These are phyloP conservation scores for Oceanodroma leucorhoa DNA, from an alignment of 2,797 vertebrate genomes.

Conservation along the genomic window DNA sequence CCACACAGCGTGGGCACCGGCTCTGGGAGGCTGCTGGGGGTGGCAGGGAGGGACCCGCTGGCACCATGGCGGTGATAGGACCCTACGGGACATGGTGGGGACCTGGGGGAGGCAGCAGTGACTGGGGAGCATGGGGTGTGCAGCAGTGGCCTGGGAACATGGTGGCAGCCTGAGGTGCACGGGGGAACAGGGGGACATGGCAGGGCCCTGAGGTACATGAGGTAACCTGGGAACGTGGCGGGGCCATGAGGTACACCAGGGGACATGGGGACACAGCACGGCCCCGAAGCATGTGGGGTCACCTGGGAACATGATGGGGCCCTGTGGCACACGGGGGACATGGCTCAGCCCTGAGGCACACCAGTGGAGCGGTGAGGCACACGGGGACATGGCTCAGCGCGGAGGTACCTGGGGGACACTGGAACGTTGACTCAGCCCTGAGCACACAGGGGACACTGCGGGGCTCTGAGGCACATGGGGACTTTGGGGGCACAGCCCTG, in stretches of 20 bases:
- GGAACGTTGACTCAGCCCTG: too few relatives aligned
- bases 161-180: rapidly evolving
- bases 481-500: too few relatives aligned
- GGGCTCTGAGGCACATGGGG: too few relatives aligned
- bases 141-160: background rate
- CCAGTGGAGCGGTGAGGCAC: too few relatives aligned
- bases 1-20: background rate
- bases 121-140: rapidly evolving
- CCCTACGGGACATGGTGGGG: rapidly evolving
- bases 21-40: background rate
- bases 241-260: background rate
- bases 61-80: rapidly evolving
- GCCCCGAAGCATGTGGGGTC: too few relatives aligned
- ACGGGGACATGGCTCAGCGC: too few relatives aligned
- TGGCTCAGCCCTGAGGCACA: background rate
- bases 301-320: background rate
- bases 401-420: too few relatives aligned
- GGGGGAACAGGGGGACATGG: rapidly evolving
- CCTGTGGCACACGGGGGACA: background rate
- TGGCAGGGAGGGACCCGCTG: too few relatives aligned
- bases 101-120: background rate
- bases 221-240: background rate
- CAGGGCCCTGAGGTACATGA: too few relatives aligned
- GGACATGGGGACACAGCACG: background rate
- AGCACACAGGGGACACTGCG: too few relatives aligned